Conservation (phyloP, 2,797 vertebrate genomes). For the Lateolabrax maculatus region DNA sequence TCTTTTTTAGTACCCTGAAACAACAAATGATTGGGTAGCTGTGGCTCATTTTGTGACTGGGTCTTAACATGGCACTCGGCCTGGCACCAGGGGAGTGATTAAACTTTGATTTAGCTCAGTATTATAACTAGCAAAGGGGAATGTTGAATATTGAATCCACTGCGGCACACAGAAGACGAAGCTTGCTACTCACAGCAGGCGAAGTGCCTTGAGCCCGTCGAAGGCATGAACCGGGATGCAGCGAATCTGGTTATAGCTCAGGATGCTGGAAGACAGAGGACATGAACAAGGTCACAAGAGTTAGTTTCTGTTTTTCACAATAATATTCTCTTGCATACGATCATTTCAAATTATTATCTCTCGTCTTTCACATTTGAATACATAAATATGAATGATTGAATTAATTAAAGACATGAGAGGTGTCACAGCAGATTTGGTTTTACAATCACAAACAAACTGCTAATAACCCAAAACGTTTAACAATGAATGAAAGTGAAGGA, state of each 20-base stretch:
- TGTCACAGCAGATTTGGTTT: conserved; percentile 44
- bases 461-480: conserved; percentile 23
- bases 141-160: conserved; percentile 65
- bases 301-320: background rate
- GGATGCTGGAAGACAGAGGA: conserved; percentile 87
- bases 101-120: conserved; percentile 72
- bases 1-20: conserved; percentile 59
- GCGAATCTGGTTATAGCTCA: conserved; percentile 98
- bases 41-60: conserved; percentile 50
- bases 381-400: conserved; percentile 1
- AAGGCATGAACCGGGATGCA: conserved; percentile 95
- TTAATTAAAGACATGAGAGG: background rate
- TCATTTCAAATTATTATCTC: background rate
- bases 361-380: conserved; percentile 1
- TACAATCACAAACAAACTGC: conserved; percentile 24
- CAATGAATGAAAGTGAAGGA: background rate
- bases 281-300: conserved; percentile 38
- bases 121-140: conserved; percentile 53
- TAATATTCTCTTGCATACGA: background rate
- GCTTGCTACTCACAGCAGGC: conserved; percentile 92
- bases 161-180: conserved; percentile 55
- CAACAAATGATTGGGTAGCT: conserved; percentile 59
- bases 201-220: conserved; percentile 92
- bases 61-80: conserved; percentile 53
- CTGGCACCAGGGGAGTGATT: conserved; percentile 60